Base-by-base conservation (phyloP, 2,888 invertebrate species). In the Venustoraphidia nigricollis region DNA sequence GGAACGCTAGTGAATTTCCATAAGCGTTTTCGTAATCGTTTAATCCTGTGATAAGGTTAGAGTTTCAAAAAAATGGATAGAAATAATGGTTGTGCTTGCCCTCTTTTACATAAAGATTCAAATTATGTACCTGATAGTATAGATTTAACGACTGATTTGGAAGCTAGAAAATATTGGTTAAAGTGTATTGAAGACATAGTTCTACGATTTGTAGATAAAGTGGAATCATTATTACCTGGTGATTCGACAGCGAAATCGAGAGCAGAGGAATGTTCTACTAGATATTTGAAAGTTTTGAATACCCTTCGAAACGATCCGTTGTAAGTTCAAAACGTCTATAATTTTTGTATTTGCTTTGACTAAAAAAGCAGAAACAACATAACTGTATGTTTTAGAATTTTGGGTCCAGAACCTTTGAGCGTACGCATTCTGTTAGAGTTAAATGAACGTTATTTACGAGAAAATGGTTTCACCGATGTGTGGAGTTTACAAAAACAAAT, bases 101-200 rank as follows among this genome's bases (percentile, higher is more conserved):
- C 86, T 8, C 68, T 96, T 56, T 70, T 96, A 51, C 73, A 76
- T 55, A 81, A 90, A 66, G 82, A 85, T 47, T 72, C 76, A 55
- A 75, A 76, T 60, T 96, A 96, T 70, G 77, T 79, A 63, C 92
- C 96, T 1, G 96, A 97, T 66, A 91, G 92, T 35, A 81, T 93
- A 54, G 92, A 96, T 69, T 75, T 97, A 50, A 79, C 85, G 51
- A 76, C 78, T 58, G 92, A 96, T 65, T 73, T 75, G 54, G 85
- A 87, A 62, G 95, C 94, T 10, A 78, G 88, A 63, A 79, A 73
- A 55, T 96, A 95, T 67, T 97, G 96, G 96, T 75, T 96, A 43
- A 77, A 82, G 53, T 92, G 93, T 65, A 88, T 96, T 62, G 85
- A 89, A 63, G 83, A 81, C 54, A 81, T 91, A 57, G 82, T 88